Base-by-base conservation (phyloP, 2,797 vertebrate species). In the Acanthurus lineatus region DNA sequence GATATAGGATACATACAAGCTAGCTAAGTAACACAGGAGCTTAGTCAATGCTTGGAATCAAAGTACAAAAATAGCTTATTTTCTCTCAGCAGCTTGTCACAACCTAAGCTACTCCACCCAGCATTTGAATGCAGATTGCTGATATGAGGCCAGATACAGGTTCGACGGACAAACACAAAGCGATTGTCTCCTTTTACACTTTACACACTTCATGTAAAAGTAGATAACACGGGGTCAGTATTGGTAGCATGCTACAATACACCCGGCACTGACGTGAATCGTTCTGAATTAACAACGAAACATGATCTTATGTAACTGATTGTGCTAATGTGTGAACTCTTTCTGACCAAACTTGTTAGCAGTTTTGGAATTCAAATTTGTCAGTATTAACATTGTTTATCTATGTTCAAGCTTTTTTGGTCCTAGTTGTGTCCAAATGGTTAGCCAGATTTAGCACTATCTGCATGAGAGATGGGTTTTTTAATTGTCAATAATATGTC, bases 391-490 rank as follows among this genome's bases (percentile, higher is more conserved):
- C 94, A 94, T 94, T 96, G 95, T 97, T 95, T 95, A 95, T 96
- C 94, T 96, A 93, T 83, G 94, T 97, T 95, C 81, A 90, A 95
- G 95, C 96, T 93, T 96, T 96, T 94, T 89, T 80, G 94, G 96
- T 97, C 96, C 95, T 92, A 95, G 90, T 96, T 90, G 96, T 96
- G 95, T 96, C 95, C 95, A 94, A 95, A 90, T 94, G 95, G 95
- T 96, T 96, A 91, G 93, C 94, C 95, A 94, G 92, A 94, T 91
- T 94, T 95, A 96, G 97, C 96, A 95, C 96, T 96, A 95, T 91
- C 97, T 97, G 98, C 97, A 97, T 98, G 97, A 96, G 92, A 96
- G 92, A 89, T 96, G 96, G 96, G 93, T 93, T 93, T 96, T 65
- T 65, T 60, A 58, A 95, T 95, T 96, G 92, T 97, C 94, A 95